phyloP scores from a whole-genome alignment of 2,797 vertebrate species.

The Labeo calbasu region DNA sequence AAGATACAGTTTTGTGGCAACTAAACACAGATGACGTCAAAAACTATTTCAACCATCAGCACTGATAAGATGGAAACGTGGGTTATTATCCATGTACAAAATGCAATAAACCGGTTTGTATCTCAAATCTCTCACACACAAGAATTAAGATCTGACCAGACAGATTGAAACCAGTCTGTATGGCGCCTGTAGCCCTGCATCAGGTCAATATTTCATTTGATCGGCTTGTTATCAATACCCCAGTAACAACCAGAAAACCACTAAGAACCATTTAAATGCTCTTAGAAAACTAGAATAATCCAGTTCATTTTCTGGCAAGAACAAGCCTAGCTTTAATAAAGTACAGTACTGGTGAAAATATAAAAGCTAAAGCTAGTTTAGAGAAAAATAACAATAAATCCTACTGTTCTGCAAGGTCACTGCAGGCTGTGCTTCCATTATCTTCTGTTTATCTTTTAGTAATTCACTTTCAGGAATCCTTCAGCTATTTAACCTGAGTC shows the following conservation, averaged over 20 bases:
- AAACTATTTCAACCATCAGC: not conserved
- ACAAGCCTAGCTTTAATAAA: not conserved
- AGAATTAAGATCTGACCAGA: not conserved
- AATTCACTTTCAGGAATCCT: conserved; percentile 75
- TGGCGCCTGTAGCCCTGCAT: not conserved
- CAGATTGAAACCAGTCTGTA: not conserved
- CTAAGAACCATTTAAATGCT: not conserved
- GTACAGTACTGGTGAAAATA: not conserved
- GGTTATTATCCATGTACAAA: not conserved
- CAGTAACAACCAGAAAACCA: not conserved
- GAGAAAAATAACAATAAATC: conserved; percentile 31
- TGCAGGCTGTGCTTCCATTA: conserved; percentile 45
- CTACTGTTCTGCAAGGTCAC: conserved; percentile 10
- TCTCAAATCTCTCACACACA: not conserved
- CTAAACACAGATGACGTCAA: no score
- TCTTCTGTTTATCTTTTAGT: conserved; percentile 52
- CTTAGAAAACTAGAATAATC: not conserved
- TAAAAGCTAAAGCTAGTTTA: not conserved
- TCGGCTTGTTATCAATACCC: not conserved
- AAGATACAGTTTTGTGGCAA: not conserved
- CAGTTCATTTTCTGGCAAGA: not conserved
- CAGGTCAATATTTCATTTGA: conserved; percentile 7
- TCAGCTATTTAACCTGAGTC: conserved; percentile 60
- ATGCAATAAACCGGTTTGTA: not conserved
- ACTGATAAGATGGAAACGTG: not conserved